phyloP scores from a whole-genome alignment of 2,113 vertebrate species.

The Lycocorax pyrrhopterus region DNA sequence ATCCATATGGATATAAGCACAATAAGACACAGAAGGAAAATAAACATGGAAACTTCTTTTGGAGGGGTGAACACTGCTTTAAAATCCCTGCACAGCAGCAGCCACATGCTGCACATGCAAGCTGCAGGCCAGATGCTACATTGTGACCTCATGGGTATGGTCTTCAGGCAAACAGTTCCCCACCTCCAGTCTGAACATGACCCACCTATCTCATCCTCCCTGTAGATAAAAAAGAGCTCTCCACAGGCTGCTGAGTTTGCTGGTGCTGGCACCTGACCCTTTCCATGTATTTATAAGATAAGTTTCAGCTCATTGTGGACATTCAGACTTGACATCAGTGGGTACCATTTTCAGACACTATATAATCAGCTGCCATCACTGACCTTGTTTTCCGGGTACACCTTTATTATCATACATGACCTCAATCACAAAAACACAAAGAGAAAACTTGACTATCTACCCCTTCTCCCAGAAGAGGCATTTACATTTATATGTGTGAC shows the following conservation, averaged over 20 bases:
- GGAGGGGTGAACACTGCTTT: neutral
- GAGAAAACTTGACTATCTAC: neutral
- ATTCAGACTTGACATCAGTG: neutral
- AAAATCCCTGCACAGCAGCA: neutral
- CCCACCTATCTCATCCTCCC: neutral
- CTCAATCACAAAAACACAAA: neutral
- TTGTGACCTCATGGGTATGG: neutral
- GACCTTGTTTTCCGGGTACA: neutral
- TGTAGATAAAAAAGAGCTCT: neutral
- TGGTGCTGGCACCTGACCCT: neutral
- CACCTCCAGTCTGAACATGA: neutral
- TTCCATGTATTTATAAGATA: neutral
- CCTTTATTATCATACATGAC: neutral
- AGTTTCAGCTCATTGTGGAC: neutral
- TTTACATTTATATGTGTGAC: neutral
- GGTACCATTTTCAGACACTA: neutral
- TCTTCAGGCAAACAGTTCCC: neutral
- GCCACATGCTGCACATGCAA: neutral
- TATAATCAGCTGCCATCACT: neutral
- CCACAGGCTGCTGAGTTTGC: neutral
- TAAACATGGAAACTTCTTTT: neutral
- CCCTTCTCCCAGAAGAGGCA: neutral
- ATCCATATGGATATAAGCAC: neutral
- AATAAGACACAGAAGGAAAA: neutral
- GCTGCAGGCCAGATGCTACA: neutral